Evolutionary conservation across 2,113 vertebrate genomes (phyloP), one percentile per base, ranked within the genome.

Genomic region (Deroptyus accipitrinus): DNA sequence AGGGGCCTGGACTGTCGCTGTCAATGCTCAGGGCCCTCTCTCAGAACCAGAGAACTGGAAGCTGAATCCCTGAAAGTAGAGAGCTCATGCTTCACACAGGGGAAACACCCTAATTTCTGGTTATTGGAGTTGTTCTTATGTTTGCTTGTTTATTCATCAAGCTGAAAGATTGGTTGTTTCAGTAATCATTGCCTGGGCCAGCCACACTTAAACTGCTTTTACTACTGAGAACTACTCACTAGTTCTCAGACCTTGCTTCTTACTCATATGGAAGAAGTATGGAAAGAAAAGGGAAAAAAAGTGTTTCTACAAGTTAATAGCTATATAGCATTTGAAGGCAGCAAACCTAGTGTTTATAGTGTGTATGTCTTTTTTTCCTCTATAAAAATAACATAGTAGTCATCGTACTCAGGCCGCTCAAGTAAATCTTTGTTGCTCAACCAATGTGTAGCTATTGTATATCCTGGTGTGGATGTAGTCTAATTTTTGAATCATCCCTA

Each of bases 71-170:
- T 57, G 30, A 18, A n/a, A 42, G 70, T 13, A 55, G 62, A 55
- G 35, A 11, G n/a, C 0, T 0, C 1, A 1, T 82, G 42, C 17
- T 28, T 20, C 37, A 6, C 1, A 9, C 12, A 6, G 0, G 2
- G 55, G 61, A 79, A 76, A n/a, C 41, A 57, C 30, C 27, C 10
- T 9, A 23, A 6, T 20, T 77, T 27, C 59, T 57, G 10, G 7
- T 62, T 73, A 59, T 64, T 76, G 33, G 66, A 41, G 35, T 62
- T 84, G n/a, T 37, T 28, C 31, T 77, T 48, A 6, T 0, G 28
- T 78, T 81, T 66, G 33, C 44, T 86, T 57, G 14, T 81, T 92
- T 81, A 41, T 84, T 49, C 25, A 20, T 62, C 51, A 46, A 37
- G 31, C 42, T 79, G 79, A 79, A 90, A 88, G 51, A 67, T 41